phyloP scores from a whole-genome alignment of 2,888 invertebrate genomes.

The Blastobasis adustella region DNA sequence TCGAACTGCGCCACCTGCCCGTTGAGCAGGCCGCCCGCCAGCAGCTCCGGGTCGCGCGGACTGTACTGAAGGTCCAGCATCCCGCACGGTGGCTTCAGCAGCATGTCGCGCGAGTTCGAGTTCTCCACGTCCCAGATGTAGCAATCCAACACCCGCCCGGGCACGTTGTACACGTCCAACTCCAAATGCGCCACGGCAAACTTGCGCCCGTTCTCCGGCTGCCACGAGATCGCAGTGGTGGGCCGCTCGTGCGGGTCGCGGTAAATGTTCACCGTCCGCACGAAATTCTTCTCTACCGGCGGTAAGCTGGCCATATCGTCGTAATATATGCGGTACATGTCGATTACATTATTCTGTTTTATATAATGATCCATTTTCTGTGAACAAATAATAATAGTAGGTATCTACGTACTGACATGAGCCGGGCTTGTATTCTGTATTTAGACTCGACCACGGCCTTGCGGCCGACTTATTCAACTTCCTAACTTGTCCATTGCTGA shows the following conservation, averaged over 20 bases:
- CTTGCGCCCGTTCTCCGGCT: conserved; percentile 85
- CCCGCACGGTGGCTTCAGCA: conserved; percentile 80
- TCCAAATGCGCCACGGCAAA: conserved; percentile 84
- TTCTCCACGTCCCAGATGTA: conserved; percentile 95
- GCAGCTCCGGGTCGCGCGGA: conserved; percentile 81
- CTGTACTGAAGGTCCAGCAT: conserved; percentile 89
- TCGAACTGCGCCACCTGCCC: conserved; percentile 86
- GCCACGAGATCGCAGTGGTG: conserved; percentile 88
- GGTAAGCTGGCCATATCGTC: conserved; percentile 79
- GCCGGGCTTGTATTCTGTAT: too few relatives aligned
- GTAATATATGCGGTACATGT: conserved; percentile 93
- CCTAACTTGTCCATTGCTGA: too few relatives aligned
- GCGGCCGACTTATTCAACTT: too few relatives aligned
- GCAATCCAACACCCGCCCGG: conserved; percentile 66
- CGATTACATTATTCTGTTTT: conserved; percentile 92
- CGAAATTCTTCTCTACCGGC: conserved; percentile 77
- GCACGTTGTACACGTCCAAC: conserved; percentile 82
- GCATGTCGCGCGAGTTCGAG: conserved; percentile 83
- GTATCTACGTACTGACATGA: too few relatives aligned
- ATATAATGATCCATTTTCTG: conserved; percentile 89
- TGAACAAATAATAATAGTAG: not conserved
- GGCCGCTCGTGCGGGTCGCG: conserved; percentile 80
- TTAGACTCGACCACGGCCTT: too few relatives aligned
- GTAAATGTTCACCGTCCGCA: conserved; percentile 89
- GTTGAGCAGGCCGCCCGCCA: conserved; percentile 80